Base-by-base conservation (phyloP, 2,797 vertebrate genomes). In the Rhinichthys osculus region DNA sequence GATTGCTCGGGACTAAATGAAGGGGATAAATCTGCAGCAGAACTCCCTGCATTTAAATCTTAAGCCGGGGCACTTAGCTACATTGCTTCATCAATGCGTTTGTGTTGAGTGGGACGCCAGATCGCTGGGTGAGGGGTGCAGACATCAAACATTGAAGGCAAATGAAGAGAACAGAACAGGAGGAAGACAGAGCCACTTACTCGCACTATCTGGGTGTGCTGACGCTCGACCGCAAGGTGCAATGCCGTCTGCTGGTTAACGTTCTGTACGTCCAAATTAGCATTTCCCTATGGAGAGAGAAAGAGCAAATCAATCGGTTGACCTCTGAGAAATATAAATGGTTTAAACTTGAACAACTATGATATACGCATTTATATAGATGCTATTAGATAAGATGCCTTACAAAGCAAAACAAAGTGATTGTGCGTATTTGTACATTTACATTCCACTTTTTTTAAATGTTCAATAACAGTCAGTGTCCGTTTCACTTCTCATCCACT, bases 151-250 rank as follows among this genome's bases (percentile, higher is more conserved):
- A 62, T 0, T 3, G 30, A 19, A 38, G 30, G 50, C 13, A 47
- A 50, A 27, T 4, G 1, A 59, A 78, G 35, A 17, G 23, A 80
- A 27, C 14, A n/a, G 6, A 73, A 66, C 38, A 30, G 52, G 52
- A 47, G 8, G 7, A 69, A 57, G 33, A 62, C 21, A 70, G 78
- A 78, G 66, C 5, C 77, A 94, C 95, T 96, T 93, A 99, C 98
- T 96, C 98, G 95, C 87, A 99, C 98, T 91, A 99, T 99, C 91
- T 99, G 98, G 2, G 98, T 99, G 91, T 99, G 98, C 90, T 99
- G 98, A 19, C 98, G 96, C 91, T 99, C 98, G 89, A 99, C 98
- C 3, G 98, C 98, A 91, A 99, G 95, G 91, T 99, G 98, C 78
- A 99, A 93, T 81, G 98, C 98, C 3, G 98, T 99, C 89, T 99